Evolutionary conservation across 2,797 vertebrate species (phyloP).

Genomic region (Pangasius larnaudii): DNA sequence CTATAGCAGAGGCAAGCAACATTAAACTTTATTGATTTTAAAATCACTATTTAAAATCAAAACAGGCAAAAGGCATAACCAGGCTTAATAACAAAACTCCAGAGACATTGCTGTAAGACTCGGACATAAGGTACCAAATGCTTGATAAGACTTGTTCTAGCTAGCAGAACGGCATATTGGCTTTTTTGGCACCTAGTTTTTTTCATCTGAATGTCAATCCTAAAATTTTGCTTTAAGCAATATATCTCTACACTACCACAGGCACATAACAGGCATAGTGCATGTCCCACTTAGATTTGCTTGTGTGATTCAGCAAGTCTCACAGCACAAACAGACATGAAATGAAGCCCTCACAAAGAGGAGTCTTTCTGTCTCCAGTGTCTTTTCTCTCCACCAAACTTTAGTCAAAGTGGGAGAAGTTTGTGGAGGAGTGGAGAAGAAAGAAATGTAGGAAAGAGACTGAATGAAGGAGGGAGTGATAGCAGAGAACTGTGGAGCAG

Average conservation of each 20-base stretch:
- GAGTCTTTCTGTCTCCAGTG: conserved; percentile 32
- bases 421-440: conserved; percentile 47
- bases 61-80: background rate
- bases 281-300: conserved; percentile 47
- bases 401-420: conserved; percentile 44
- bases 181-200: background rate
- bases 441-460: conserved; percentile 27
- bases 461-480: conserved; percentile 19
- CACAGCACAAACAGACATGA: conserved; percentile 23
- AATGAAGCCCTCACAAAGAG: conserved; percentile 37
- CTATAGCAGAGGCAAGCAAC: background rate
- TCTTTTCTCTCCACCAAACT: conserved; percentile 36
- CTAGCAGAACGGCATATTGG: background rate
- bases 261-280: conserved; percentile 12
- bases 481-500: conserved; percentile 2
- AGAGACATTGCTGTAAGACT: background rate
- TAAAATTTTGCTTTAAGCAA: conserved; percentile 22
- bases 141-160: background rate
- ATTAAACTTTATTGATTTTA: background rate
- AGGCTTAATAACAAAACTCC: background rate
- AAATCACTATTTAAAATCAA: background rate
- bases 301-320: conserved; percentile 32
- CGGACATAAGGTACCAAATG: background rate
- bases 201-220: conserved; percentile 1
- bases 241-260: background rate